These are phyloP conservation scores for Chionis minor DNA, from an alignment of 2,113 vertebrate genomes.

Conservation along the genomic window DNA sequence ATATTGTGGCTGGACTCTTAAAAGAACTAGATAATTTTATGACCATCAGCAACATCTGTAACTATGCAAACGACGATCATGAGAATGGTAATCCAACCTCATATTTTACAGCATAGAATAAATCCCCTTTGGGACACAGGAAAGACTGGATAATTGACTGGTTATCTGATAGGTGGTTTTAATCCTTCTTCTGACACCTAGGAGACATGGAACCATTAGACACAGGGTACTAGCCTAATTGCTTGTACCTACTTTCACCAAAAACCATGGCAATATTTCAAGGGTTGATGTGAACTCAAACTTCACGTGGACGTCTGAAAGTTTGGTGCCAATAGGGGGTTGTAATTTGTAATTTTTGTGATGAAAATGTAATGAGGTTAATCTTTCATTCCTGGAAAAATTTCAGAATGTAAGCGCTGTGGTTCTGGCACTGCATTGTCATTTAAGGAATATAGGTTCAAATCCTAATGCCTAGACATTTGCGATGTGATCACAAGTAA, in stretches of 20 bases:
- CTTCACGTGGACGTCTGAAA: not conserved
- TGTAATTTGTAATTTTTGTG: not conserved
- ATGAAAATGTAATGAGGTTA: not conserved
- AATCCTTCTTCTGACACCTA: not conserved
- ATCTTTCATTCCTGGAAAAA: not conserved
- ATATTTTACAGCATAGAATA: conserved; percentile 21
- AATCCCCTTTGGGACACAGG: not conserved
- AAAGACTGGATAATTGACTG: not conserved
- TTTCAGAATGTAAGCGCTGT: not conserved
- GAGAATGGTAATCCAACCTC: not conserved
- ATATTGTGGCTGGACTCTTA: not conserved
- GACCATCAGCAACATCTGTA: not conserved
- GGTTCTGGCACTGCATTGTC: not conserved
- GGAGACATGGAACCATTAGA: not conserved
- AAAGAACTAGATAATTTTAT: conserved; percentile 14
- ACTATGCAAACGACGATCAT: not conserved
- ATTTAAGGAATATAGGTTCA: not conserved
- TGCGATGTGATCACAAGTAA: not conserved
- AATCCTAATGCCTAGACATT: not conserved
- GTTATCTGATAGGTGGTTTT: not conserved
- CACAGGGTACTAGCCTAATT: not conserved
- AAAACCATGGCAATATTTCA: not conserved
- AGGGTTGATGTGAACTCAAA: not conserved
- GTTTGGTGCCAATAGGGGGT: not conserved
- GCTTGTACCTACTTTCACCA: not conserved